Conservation (phyloP, 2,888 invertebrate species). For the Helleia helle region DNA sequence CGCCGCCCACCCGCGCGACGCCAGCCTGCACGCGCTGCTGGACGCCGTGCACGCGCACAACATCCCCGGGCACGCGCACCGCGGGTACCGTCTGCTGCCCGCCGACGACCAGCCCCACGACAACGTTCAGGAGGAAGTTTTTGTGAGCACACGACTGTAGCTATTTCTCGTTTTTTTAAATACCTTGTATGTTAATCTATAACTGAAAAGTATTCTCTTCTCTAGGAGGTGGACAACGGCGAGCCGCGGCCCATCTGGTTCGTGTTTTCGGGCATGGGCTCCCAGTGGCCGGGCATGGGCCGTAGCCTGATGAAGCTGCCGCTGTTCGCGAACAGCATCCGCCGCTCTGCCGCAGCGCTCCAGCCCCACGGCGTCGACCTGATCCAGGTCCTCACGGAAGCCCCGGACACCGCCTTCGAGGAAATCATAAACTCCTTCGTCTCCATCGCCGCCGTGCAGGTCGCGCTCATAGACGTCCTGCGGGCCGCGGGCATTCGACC, state of each 20-base stretch:
- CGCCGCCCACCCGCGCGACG: slow-evolving; percentile 75
- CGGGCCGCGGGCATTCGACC: slow-evolving; percentile 83
- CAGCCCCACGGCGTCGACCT: slow-evolving; percentile 87
- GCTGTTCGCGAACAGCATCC: slow-evolving; percentile 84
- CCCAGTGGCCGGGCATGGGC: slow-evolving; percentile 98
- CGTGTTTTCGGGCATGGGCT: slow-evolving; percentile 98
- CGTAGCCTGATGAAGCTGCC: slow-evolving; percentile 88
- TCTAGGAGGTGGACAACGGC: slow-evolving; percentile 48
- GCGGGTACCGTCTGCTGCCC: slow-evolving; percentile 87
- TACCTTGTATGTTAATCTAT: too few relatives aligned
- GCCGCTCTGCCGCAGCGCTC: slow-evolving; percentile 83
- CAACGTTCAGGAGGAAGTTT: slow-evolving; percentile 26
- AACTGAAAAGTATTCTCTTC: not conserved
- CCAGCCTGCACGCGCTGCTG: slow-evolving; percentile 84
- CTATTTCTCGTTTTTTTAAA: too few relatives aligned
- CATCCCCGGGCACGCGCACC: slow-evolving; percentile 83
- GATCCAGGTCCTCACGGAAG: slow-evolving; percentile 83
- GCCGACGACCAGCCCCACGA: slow-evolving; percentile 79
- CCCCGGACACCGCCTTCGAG: slow-evolving; percentile 84
- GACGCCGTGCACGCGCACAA: slow-evolving; percentile 81
- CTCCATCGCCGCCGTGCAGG: slow-evolving; percentile 95
- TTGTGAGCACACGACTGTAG: slow-evolving; percentile 14
- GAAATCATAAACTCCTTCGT: slow-evolving; percentile 93
- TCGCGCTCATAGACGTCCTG: slow-evolving; percentile 94
- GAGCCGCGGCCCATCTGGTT: slow-evolving; percentile 92